Evolutionary conservation across 2,797 vertebrate species (phyloP).

Genomic region (Sternotherus odoratus): DNA sequence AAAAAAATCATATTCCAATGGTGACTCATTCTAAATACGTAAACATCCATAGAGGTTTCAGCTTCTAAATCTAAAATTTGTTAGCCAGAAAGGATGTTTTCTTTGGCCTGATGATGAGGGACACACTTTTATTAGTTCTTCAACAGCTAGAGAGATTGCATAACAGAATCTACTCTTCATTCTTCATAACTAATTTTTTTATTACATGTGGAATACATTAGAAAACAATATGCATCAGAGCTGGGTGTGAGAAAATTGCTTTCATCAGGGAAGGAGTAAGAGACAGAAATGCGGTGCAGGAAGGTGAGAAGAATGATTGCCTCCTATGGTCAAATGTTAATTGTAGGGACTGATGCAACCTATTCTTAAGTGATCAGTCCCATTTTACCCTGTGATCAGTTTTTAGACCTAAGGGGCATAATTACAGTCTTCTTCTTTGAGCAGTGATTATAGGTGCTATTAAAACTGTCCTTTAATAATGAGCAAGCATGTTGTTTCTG

Average conservation of each 20-base stretch:
- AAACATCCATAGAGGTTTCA: background rate
- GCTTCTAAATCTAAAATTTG: constrained; percentile 1
- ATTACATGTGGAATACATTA: background rate
- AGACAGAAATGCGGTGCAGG: background rate
- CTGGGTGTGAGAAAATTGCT: background rate
- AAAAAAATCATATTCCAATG: background rate
- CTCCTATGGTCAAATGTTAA: background rate
- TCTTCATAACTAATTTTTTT: background rate
- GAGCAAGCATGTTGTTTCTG: constrained; percentile 1
- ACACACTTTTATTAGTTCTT: background rate
- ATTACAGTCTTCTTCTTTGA: background rate
- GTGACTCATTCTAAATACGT: background rate
- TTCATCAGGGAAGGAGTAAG: background rate
- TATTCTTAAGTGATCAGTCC: background rate
- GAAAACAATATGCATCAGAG: fast-evolving
- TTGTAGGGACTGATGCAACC: background rate
- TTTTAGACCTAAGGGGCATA: background rate
- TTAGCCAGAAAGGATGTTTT: background rate
- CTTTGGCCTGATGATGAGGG: background rate
- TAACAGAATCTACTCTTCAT: background rate
- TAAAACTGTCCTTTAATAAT: constrained; percentile 31
- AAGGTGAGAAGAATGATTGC: background rate
- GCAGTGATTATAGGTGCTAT: background rate
- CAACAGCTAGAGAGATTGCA: background rate
- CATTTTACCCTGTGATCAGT: background rate